Evolutionary conservation across 2,888 invertebrate species (phyloP), one percentile per base, ranked within the genome.

Genomic region (Yponomeuta cagnagella): DNA sequence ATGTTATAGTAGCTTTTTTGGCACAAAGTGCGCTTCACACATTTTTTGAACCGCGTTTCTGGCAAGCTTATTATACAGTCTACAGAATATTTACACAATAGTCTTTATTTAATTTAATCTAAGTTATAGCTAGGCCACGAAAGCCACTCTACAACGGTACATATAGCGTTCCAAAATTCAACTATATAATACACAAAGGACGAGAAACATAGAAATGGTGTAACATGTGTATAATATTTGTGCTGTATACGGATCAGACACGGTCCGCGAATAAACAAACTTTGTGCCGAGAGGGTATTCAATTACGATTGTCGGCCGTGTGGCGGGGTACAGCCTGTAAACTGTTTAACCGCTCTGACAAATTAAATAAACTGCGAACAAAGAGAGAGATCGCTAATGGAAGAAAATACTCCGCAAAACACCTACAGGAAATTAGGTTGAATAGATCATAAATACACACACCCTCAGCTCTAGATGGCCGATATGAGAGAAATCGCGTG

Each of bases 321-420:
- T 75, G 73, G 73, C 73, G 43, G 43, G 23, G 71, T 70, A 70
- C 73, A 65, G 74, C 73, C 73, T 74, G 77, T 75, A 78, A 79
- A 81, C 77, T 79, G 77, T 75, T 78, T 78, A 76, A 75, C 70
- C 72, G 73, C 73, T 73, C 72, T 72, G 74, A 72, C 73, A 76
- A 80, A 82, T 82, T 78, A 78, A 83, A 84, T 83, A 84, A 84
- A 58, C 52, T 58, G 15, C 52, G 52, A 58, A 43, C 43, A 8
- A 15, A 58, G 52, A 58, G 52, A 15, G 52, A 58, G 52, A 4
- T 58, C 15, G 52, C 52, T 58, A 58, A 58, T 58, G 52, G 52
- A 58, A 58, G 52, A 58, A 58, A 58, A 58, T 58, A 58, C 15
- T 15, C 12, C 15, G 52, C 15, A 12, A 58, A 58, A 15, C 43